Percentiles rank a stretch among this genome's conserved stretches.
phyloP scores from a whole-genome alignment of 2,888 invertebrate species.

The Ophion ellenae region DNA sequence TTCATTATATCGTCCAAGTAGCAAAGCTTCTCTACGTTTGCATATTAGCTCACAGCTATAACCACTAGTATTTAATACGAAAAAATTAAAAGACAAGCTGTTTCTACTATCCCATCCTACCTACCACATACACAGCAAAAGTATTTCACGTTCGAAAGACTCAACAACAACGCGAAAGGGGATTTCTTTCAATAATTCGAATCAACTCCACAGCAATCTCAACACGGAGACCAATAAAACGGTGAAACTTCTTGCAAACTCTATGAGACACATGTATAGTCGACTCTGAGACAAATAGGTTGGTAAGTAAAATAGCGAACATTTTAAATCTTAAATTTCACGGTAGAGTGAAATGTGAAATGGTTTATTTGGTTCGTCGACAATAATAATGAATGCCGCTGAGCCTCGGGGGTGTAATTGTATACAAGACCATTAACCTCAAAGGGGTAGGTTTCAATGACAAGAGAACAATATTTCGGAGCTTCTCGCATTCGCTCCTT shows the following conservation, averaged over 20 bases:
- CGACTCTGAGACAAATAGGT: neutral
- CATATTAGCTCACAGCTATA: neutral
- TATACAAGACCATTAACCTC: neutral
- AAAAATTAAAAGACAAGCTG: neutral
- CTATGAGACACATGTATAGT: neutral
- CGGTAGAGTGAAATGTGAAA: neutral
- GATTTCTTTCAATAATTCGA: neutral
- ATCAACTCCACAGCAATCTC: too few species aligned
- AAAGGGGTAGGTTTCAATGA: neutral
- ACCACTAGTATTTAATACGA: neutral
- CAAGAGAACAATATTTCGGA: constrained; percentile 17
- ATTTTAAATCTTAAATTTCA: neutral
- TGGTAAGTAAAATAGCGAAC: neutral
- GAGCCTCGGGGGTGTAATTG: neutral
- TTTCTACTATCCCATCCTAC: neutral
- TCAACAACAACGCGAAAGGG: too few species aligned
- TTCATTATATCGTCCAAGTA: neutral
- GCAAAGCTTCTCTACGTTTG: neutral
- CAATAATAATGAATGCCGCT: neutral
- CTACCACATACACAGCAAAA: too few species aligned
- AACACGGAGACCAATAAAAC: neutral
- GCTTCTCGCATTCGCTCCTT: neutral
- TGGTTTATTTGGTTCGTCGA: neutral
- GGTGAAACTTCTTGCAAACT: neutral
- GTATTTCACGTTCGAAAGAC: too few species aligned